Evolutionary conservation across 2,888 invertebrate species (phyloP), one percentile per base, ranked within the genome.

Genomic region (Ormyrus pomaceus): DNA sequence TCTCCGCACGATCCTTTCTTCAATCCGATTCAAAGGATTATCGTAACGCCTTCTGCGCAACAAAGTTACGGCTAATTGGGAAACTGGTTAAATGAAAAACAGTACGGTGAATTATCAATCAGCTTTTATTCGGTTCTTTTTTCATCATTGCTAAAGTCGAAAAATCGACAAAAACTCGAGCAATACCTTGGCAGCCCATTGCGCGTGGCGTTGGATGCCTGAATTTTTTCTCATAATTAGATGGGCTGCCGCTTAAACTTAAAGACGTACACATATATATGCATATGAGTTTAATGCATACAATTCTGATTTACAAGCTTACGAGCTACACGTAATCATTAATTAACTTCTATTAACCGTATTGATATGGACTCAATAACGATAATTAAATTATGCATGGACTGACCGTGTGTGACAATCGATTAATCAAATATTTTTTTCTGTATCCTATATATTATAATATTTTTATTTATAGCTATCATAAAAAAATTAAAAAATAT

Each of bases 291-390:
- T 34, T 65, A 56, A 73, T 9, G 65, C 59, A 48, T 34, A 66
- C 34, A 66, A 66, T 59, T 72, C 51, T 11, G 55, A 68, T 50
- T 56, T 45, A 51, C 50, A 53, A 5, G 77, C 61, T 76, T 82
- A 71, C 11, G 58, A 83, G 81, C 82, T 86, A 87, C 81, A 83
- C 85, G 80, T 85, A 85, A 86, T 86, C 84, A 86, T 85, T 83
- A 84, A 84, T 88, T 86, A 88, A 87, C 83, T 83, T 80, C 86
- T 87, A 85, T 80, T 87, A 86, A 87, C 75, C 69, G 82, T 87
- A 89, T 87, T 88, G 88, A 88, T 89, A 88, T 89, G 88, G 83
- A 87, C 84, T 85, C 84, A 34, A 82, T 86, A 87, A 87, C 84
- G 83, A 86, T 86, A 88, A 88, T 86, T 86, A 88, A 88, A 87